Evolutionary conservation across 2,113 vertebrate species (phyloP).

Genomic region (Argyrosomus japonicus): DNA sequence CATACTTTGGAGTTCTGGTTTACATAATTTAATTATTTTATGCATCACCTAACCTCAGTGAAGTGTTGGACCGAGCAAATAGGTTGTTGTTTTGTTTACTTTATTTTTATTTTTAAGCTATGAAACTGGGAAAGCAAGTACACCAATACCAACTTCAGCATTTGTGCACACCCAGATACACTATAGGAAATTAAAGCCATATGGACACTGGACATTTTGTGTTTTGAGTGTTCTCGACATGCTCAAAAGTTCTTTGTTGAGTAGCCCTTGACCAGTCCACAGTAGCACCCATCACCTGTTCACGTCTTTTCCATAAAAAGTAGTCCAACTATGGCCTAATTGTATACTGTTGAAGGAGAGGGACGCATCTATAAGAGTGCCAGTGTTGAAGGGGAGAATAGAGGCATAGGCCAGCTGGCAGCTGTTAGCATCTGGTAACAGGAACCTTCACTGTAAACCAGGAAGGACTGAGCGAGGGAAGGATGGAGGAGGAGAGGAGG

Average conservation of each 20-base stretch:
- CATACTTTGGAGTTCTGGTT: neutral
- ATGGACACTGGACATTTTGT: neutral
- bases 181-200: slow-evolving; percentile 20
- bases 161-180: neutral
- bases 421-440: slow-evolving; percentile 68
- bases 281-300: slow-evolving; percentile 14
- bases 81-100: neutral
- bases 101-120: neutral
- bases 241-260: slow-evolving; percentile 53
- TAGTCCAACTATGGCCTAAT: slow-evolving; percentile 18
- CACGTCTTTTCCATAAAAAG: slow-evolving; percentile 36
- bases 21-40: neutral
- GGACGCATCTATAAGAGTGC: slow-evolving; percentile 10
- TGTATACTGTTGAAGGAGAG: slow-evolving; percentile 44
- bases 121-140: neutral
- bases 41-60: neutral
- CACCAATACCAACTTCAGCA: neutral
- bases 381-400: slow-evolving; percentile 35
- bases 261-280: neutral
- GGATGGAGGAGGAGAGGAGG: neutral
- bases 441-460: slow-evolving; percentile 41
- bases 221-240: neutral
- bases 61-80: neutral
- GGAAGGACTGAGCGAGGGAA: slow-evolving; percentile 4
- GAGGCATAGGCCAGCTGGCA: slow-evolving; percentile 48